Evolutionary conservation across 2,797 vertebrate genomes (phyloP).

Genomic region (Alosa sapidissima): DNA sequence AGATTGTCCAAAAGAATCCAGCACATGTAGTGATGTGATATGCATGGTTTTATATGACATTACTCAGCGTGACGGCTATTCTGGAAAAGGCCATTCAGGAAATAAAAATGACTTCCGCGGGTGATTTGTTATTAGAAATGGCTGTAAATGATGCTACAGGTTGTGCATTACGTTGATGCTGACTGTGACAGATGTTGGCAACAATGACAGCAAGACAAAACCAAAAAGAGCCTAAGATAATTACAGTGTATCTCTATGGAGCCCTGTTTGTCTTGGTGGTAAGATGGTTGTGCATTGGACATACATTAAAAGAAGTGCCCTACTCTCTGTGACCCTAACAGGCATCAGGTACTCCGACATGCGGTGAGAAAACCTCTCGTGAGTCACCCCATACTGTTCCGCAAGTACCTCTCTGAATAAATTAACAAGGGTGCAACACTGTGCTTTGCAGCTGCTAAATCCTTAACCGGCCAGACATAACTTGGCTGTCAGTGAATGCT

Average conservation of each 20-base stretch:
- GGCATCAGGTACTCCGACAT: background rate
- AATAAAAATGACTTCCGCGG: conserved; percentile 30
- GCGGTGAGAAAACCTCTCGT: background rate
- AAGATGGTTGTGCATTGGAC: background rate
- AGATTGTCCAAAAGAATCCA: conserved; percentile 34
- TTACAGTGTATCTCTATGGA: background rate
- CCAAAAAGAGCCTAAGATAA: conserved; percentile 27
- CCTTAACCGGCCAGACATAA: background rate
- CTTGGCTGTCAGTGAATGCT: background rate
- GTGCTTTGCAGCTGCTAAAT: background rate
- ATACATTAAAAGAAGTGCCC: background rate
- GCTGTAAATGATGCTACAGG: conserved; percentile 40
- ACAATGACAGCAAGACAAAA: conserved; percentile 41
- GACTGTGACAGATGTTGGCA: conserved; percentile 40
- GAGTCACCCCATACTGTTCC: background rate
- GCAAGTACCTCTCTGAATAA: background rate
- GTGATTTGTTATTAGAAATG: conserved; percentile 31
- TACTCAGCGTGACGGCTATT: background rate
- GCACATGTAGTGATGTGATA: conserved; percentile 12
- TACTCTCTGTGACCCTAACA: background rate
- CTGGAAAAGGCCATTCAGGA: conserved; percentile 21
- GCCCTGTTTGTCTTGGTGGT: background rate
- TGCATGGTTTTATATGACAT: conserved; percentile 13
- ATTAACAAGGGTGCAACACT: background rate
- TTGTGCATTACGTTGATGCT: conserved; percentile 41